Base-by-base conservation (phyloP, 2,888 invertebrate species). In the Dexiosoma caninum region DNA sequence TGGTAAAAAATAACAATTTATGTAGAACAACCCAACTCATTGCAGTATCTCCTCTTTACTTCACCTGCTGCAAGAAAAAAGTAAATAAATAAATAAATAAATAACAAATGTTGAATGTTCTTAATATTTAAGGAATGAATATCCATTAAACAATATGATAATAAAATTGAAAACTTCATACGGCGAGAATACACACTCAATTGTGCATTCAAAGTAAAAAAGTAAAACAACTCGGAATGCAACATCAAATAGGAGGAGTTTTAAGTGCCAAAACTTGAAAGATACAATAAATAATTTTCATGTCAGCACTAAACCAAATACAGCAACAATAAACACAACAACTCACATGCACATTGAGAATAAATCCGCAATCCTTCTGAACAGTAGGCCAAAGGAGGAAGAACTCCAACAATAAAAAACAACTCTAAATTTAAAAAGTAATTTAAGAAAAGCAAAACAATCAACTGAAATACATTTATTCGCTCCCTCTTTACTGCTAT, bases 281-380 rank as follows among this genome's bases (percentile, higher is more conserved):
- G 81, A 83, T 81, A 81, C 82, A 83, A 83, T 83, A 83, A 83
- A 83, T 83, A 82, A 82, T 81, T 83, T 82, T 60, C 77, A 71
- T 78, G 77, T 78, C 77, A 78, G 70, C 59, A 35, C 32, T 32
- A 60, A 75, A 57, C 55, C 62, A 57, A 64, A 55, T n/a, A 35
- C 44, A 55, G 27, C 40, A 62, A 53, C 49, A 71, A 71, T n/a
- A n/a, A n/a, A n/a, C n/a, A n/a, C 23, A 44, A 70, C 16, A 51
- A 23, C 75, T 67, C 67, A 67, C 51, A 75, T 75, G 51, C 51
- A 59, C 16, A 49, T 51, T 21, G 40, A 66, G 27, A 42, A 59
- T 9, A 51, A 51, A 59, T 59, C 23, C 49, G 51, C 49, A 67
- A 59, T 74, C 51, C 59, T 75, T 30, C 40, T 59, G 57, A 40